These are phyloP conservation scores for Trachemys scripta DNA, from an alignment of 2,113 vertebrate genomes.

Conservation along the genomic window DNA sequence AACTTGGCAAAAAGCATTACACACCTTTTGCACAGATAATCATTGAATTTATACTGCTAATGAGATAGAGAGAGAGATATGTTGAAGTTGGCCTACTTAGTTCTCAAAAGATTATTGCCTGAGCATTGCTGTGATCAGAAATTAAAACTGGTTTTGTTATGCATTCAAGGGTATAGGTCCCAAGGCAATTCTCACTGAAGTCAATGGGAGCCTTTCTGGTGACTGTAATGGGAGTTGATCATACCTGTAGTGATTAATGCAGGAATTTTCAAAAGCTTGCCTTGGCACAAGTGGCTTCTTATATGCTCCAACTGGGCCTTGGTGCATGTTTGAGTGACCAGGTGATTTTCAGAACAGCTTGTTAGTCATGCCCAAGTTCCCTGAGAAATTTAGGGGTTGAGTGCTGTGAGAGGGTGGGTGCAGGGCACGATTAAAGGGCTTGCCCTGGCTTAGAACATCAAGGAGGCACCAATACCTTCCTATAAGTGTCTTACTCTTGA, in stretches of 20 bases:
- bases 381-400: background rate
- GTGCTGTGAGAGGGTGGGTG: background rate
- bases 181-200: background rate
- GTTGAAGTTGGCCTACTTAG: background rate
- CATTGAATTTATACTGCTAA: background rate
- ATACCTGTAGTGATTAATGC: background rate
- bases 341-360: background rate
- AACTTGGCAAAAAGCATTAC: background rate
- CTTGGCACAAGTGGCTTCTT: rapidly evolving
- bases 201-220: background rate
- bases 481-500: background rate
- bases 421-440: background rate
- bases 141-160: background rate
- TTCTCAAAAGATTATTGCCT: background rate
- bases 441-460: background rate
- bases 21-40: background rate
- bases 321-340: background rate
- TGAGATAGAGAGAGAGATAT: background rate
- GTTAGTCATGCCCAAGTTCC: background rate
- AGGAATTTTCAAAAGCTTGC: background rate
- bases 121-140: background rate
- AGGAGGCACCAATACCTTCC: background rate
- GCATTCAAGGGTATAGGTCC: background rate
- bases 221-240: background rate
- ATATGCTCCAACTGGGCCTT: background rate